These are phyloP conservation scores for Rotaria magnacalcarata DNA, from an alignment of 2,888 invertebrate genomes.

Conservation along the genomic window DNA sequence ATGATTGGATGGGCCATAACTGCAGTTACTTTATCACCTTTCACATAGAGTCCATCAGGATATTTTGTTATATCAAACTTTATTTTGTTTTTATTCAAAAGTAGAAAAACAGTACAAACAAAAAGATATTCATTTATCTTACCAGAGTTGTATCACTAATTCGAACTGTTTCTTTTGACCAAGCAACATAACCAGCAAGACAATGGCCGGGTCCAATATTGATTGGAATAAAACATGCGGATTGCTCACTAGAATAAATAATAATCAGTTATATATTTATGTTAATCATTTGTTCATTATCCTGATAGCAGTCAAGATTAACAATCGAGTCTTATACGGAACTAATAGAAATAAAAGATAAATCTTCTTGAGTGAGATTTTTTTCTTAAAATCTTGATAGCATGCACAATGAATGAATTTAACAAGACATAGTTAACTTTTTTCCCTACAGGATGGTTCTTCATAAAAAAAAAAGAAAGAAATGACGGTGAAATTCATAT, in stretches of 20 bases:
- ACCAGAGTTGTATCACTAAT: constrained; percentile 51
- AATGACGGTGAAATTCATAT: too few species aligned
- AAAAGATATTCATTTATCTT: constrained; percentile 46
- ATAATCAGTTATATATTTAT: too few species aligned
- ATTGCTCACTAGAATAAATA: constrained; percentile 34
- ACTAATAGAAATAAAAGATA: too few species aligned
- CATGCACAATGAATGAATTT: too few species aligned
- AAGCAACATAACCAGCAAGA: constrained; percentile 58
- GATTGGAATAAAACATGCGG: constrained; percentile 47
- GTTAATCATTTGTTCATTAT: too few species aligned
- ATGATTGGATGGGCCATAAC: constrained; percentile 15
- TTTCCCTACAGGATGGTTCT: too few species aligned
- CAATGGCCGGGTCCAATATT: constrained; percentile 52
- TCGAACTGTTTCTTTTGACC: constrained; percentile 53
- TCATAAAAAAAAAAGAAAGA: too few species aligned
- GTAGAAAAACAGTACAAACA: constrained; percentile 2
- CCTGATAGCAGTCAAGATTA: too few species aligned
- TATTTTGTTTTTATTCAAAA: background rate
- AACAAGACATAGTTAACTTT: too few species aligned
- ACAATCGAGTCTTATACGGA: too few species aligned
- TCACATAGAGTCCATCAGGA: constrained; percentile 52
- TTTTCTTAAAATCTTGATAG: too few species aligned
- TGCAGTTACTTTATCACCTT: constrained; percentile 48
- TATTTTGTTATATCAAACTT: constrained; percentile 23
- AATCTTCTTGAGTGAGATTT: too few species aligned